A percentile compares a stretch with the other conserved stretches of the same genome.
Evolutionary conservation across 2,888 invertebrate genomes (phyloP).

Genomic region (Drosophila demipolita): DNA sequence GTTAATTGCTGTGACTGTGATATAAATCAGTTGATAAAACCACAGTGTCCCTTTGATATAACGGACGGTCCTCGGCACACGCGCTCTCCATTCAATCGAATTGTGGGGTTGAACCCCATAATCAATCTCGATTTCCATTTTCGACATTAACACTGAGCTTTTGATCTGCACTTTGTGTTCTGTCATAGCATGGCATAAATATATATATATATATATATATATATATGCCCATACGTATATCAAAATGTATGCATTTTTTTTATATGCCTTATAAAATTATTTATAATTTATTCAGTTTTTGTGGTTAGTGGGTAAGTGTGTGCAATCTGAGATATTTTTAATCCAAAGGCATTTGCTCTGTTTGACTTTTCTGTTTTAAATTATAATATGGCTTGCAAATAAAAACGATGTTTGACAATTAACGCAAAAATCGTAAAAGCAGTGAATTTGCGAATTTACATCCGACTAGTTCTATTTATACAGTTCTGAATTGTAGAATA

Average conservation of each 20-base stretch:
- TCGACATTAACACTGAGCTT: conserved; percentile 22
- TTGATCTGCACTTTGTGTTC: conserved; percentile 32
- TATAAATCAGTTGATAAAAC: conserved; percentile 76
- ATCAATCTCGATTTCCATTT: conserved; percentile 36
- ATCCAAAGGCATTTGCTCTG: neutral
- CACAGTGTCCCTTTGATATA: conserved; percentile 45
- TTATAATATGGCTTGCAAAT: neutral
- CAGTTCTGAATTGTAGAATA: neutral
- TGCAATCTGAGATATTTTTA: neutral
- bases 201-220: neutral
- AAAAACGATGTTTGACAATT: neutral
- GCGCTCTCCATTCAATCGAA: conserved; percentile 52
- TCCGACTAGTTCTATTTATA: neutral
- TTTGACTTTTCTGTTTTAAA: neutral
- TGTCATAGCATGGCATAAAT: neutral
- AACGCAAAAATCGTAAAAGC: neutral
- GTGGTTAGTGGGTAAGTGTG: conserved; percentile 27
- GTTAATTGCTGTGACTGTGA: conserved; percentile 72
- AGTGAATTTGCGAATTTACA: neutral
- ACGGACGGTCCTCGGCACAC: neutral
- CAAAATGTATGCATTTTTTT: neutral
- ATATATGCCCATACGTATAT: neutral
- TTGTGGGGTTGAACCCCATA: conserved; percentile 28
- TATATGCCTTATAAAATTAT: neutral
- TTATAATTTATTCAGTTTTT: conserved; percentile 23